phyloP scores from a whole-genome alignment of 1,140 invertebrate genomes.

The Andrena cerasifolii region DNA sequence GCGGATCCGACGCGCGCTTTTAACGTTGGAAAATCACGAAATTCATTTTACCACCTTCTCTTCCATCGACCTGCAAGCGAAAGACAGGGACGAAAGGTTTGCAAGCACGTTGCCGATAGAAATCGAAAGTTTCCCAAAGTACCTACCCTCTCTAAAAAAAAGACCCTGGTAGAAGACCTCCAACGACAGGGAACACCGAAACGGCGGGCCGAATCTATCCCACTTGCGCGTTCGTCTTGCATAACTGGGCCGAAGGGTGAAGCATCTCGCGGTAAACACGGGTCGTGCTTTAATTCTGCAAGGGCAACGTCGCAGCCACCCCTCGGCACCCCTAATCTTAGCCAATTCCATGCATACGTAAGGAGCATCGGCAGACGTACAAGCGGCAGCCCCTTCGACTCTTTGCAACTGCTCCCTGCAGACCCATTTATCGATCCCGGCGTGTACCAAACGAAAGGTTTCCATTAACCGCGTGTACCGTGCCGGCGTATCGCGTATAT shows the following conservation, averaged over 20 bases:
- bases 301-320: no score
- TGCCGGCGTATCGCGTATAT: slow-evolving; percentile 38
- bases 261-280: slow-evolving; percentile 1
- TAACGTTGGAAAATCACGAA: neutral
- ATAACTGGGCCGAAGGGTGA: neutral
- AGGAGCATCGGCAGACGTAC: slow-evolving; percentile 52
- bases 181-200: slow-evolving; percentile 17
- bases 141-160: no score
- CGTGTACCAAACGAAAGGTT: slow-evolving; percentile 55
- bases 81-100: no score
- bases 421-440: slow-evolving; percentile 65
- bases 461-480: slow-evolving; percentile 68
- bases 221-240: slow-evolving; percentile 18
- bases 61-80: neutral
- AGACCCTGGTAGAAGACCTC: no score
- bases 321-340: slow-evolving; percentile 14
- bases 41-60: neutral
- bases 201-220: slow-evolving; percentile 11
- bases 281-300: slow-evolving; percentile 23
- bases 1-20: neutral
- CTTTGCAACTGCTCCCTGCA: slow-evolving; percentile 45
- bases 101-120: no score
- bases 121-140: no score
- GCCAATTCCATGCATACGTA: slow-evolving; percentile 52
- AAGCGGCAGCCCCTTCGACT: slow-evolving; percentile 22